Conservation (phyloP, 2,113 vertebrate species). For the Buteo buteo region DNA sequence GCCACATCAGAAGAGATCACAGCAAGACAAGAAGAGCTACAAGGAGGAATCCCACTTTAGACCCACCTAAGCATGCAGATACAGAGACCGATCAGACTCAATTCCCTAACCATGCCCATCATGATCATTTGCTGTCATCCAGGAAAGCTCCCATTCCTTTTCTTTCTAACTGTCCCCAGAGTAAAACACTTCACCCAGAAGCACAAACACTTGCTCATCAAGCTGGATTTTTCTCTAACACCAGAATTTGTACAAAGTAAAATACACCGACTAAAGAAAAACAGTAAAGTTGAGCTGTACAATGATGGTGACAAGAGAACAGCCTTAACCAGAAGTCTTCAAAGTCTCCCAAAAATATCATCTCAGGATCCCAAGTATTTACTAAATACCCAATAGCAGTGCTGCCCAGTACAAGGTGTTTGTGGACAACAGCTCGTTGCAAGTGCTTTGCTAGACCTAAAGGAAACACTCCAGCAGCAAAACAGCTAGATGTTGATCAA, state of each 20-base stretch:
- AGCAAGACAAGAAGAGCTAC: not conserved
- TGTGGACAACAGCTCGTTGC: not conserved
- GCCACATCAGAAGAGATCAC: not conserved
- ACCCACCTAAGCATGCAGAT: not conserved
- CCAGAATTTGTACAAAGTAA: not conserved
- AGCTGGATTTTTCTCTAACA: not conserved
- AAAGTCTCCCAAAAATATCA: not conserved
- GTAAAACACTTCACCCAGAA: not conserved
- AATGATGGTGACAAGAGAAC: not conserved
- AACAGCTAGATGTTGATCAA: not conserved
- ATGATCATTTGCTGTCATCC: fast-evolving
- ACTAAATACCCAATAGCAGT: not conserved
- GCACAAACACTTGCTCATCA: not conserved
- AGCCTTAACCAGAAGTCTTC: not conserved
- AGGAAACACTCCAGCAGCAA: not conserved
- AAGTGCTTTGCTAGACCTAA: not conserved
- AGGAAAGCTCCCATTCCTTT: not conserved
- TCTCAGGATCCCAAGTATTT: not conserved
- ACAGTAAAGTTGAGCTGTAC: not conserved
- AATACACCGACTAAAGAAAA: not conserved
- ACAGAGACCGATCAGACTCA: fast-evolving
- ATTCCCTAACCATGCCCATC: not conserved
- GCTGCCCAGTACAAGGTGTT: not conserved
- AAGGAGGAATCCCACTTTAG: not conserved
- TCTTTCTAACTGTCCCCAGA: not conserved